phyloP scores from a whole-genome alignment of 2,113 vertebrate species.

The Chinchilla lanigera region DNA sequence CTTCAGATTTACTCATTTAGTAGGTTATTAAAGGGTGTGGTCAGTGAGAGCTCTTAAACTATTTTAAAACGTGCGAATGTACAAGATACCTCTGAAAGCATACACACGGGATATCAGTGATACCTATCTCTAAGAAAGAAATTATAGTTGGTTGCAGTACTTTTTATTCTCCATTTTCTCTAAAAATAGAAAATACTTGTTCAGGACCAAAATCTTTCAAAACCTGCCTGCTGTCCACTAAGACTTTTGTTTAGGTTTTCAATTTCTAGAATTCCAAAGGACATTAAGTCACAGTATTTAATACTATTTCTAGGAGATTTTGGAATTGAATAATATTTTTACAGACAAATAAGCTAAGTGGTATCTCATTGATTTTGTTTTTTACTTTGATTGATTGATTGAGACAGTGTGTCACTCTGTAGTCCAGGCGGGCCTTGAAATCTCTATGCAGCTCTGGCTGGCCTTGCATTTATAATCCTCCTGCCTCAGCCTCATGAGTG shows the following conservation, averaged over 20 bases:
- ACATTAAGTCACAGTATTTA: neutral
- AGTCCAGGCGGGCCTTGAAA: neutral
- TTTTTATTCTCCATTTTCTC: neutral
- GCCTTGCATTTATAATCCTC: neutral
- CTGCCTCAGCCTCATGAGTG: neutral
- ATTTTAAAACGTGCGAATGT: neutral
- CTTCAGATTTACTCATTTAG: slow-evolving; percentile 36
- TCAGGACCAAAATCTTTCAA: slow-evolving; percentile 10
- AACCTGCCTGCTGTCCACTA: neutral
- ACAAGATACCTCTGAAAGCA: neutral
- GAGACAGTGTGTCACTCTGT: neutral
- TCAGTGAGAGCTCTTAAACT: neutral
- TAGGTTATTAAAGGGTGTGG: neutral
- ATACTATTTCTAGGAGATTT: neutral
- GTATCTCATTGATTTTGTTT: neutral
- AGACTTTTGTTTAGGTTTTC: slow-evolving; percentile 39
- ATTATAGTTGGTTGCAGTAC: neutral
- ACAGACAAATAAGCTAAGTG: neutral
- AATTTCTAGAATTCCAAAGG: neutral
- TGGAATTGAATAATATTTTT: slow-evolving; percentile 28
- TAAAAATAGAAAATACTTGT: neutral
- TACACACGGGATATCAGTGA: neutral
- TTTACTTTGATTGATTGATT: neutral
- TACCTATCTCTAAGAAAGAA: neutral
- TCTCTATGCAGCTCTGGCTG: neutral